Base-by-base conservation (phyloP, 1,140 invertebrate genomes). In the Drosophila erecta region DNA sequence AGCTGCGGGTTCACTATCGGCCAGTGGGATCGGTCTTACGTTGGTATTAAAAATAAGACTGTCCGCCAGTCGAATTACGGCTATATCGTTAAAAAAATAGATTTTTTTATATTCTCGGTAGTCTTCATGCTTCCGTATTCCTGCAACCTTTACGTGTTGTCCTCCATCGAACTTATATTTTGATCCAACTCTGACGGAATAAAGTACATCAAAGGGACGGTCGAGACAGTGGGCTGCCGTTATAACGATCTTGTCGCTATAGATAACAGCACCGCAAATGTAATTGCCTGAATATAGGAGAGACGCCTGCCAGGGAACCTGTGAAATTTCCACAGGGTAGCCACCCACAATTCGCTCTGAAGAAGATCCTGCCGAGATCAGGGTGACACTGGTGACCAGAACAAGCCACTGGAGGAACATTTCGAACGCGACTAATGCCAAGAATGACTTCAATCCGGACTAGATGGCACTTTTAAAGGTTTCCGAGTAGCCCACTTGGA, bases 71-170 rank as follows among this genome's bases (percentile, higher is more conserved):
- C 58, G 17, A 0, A 91, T 6, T 11, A 91, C 15, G 17, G 80
- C 64, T 22, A 91, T 53, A 27, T 91, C 87, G 24, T 81, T 60
- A 44, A 70, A 72, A 2, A 2, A 8, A 43, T 3, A 10, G 1
- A 8, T 7, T 1, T 1, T 1, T 22, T 0, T 2, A 27, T 6
- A 8, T 10, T 3, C 10, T 17, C 17, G 17, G 4, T 17, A 20
- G 3, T 10, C 4, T 10, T 43, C 41, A 10, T 43, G 41, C 1
- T 11, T 20, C 17, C 17, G 3, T 4, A 20, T 43, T 20, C 0
- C 17, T 4, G 17, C 17, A 11, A 20, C 17, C 1, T 4, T 43
- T 1, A 20, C 41, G 3, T 4, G 8, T 17, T 43, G 22, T 33
- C 60, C 51, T 3, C 53, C 60, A 17, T 17, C 17, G 10, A 1